phyloP scores from a whole-genome alignment of 2,888 invertebrate species.

The Idaea straminata region DNA sequence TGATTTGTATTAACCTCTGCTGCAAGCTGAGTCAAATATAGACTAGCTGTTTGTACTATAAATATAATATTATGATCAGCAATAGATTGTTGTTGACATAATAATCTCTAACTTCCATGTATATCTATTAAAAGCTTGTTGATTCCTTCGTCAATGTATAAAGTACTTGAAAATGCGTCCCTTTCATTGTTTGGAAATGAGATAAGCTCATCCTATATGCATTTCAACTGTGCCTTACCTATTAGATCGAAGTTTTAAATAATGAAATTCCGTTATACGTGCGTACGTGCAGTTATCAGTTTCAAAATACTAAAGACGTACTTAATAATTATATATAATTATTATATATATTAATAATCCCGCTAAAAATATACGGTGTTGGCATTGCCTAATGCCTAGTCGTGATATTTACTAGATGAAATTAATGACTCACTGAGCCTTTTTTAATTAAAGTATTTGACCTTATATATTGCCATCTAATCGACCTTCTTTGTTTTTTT shows the following conservation, averaged over 20 bases:
- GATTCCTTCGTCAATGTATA: no score
- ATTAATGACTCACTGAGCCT: neutral
- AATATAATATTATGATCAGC: neutral
- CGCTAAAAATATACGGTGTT: neutral
- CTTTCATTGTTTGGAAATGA: no score
- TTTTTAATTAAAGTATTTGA: neutral
- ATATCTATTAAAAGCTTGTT: no score
- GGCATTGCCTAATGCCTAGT: neutral
- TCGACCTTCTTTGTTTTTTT: neutral
- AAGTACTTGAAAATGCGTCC: no score
- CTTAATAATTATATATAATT: no score
- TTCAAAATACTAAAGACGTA: no score
- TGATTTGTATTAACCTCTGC: constrained; percentile 10
- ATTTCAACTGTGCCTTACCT: neutral
- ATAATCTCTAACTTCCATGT: no score
- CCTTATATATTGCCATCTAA: neutral
- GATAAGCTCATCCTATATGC: neutral
- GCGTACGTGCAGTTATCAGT: no score
- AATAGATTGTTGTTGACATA: neutral
- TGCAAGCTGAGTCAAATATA: constrained; percentile 1
- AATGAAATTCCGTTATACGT: neutral
- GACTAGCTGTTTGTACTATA: neutral
- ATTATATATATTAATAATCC: no score
- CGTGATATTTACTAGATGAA: neutral
- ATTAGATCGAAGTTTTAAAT: neutral